Percentiles rank a stretch among this genome's conserved stretches.
Evolutionary conservation across 2,888 invertebrate species (phyloP).

Genomic region (Fragum sueziense): DNA sequence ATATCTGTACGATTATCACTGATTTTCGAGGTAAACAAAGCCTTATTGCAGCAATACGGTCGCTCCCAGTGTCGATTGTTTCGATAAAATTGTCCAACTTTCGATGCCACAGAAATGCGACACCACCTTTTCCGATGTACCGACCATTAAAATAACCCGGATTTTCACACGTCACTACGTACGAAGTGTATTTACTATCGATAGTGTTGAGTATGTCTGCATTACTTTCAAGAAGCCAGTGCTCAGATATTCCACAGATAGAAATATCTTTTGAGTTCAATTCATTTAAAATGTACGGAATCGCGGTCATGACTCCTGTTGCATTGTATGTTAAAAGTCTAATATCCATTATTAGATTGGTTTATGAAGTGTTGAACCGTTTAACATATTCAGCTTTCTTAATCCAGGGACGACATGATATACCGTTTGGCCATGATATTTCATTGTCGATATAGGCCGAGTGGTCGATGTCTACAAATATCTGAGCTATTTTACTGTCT

Average conservation of each 20-base stretch:
- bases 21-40: not conserved
- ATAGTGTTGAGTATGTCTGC: conserved; percentile 6
- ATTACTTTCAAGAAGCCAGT: conserved; percentile 12
- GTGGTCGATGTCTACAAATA: not conserved
- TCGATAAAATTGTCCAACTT: conserved; percentile 2
- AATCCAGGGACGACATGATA: not conserved
- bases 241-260: conserved; percentile 19
- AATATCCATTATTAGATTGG: not conserved
- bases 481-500: not conserved
- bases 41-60: conserved; percentile 11
- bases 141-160: not conserved
- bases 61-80: conserved; percentile 6
- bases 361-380: not conserved
- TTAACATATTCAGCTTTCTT: too few relatives aligned
- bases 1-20: not conserved
- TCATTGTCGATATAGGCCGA: not conserved
- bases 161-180: not conserved
- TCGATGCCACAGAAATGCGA: conserved; percentile 14
- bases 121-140: conserved; percentile 1
- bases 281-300: not conserved
- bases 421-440: not conserved
- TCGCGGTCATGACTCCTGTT: conserved; percentile 12
- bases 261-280: not conserved
- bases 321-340: conserved; percentile 2
- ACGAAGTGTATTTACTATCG: not conserved